Evolutionary conservation across 2,888 invertebrate species (phyloP).

Genomic region (Heliconius charithonia): DNA sequence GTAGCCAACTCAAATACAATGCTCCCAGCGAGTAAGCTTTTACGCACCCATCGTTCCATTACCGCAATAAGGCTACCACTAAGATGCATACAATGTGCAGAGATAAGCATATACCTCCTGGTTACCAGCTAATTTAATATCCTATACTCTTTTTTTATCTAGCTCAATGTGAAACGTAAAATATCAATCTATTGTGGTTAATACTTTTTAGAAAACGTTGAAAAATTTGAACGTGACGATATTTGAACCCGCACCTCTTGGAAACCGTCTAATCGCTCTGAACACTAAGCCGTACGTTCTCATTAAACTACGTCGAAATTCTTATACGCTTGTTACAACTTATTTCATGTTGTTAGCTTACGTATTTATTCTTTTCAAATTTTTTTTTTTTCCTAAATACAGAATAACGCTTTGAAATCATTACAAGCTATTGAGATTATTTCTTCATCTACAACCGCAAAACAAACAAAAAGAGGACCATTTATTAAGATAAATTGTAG

Average conservation of each 20-base stretch:
- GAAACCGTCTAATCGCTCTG: too few species aligned
- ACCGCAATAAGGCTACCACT: slow-evolving; percentile 61
- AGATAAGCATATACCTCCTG: slow-evolving; percentile 62
- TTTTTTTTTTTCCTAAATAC: too few species aligned
- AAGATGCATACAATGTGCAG: slow-evolving; percentile 68
- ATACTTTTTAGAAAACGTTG: too few species aligned
- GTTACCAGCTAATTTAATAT: slow-evolving; percentile 58
- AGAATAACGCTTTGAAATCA: too few species aligned
- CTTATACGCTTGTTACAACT: too few species aligned
- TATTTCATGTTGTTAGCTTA: too few species aligned
- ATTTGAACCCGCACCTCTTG: too few species aligned
- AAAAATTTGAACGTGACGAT: too few species aligned
- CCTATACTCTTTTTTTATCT: slow-evolving; percentile 48
- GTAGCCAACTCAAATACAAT: neutral
- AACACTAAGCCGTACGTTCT: too few species aligned
- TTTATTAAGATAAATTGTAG: slow-evolving; percentile 23
- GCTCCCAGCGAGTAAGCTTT: slow-evolving; percentile 19
- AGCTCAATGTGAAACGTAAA: slow-evolving; percentile 35
- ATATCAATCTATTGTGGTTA: slow-evolving; percentile 26
- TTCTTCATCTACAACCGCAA: slow-evolving; percentile 30
- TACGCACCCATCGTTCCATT: slow-evolving; percentile 52
- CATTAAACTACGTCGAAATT: too few species aligned
- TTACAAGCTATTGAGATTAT: slow-evolving; percentile 24
- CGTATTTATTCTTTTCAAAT: too few species aligned
- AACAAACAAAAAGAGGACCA: slow-evolving; percentile 31